Percentiles rank a stretch among this genome's conserved stretches.
These are phyloP conservation scores for Myiagra hebetior DNA, from an alignment of 2,113 vertebrate species.

Conservation along the genomic window DNA sequence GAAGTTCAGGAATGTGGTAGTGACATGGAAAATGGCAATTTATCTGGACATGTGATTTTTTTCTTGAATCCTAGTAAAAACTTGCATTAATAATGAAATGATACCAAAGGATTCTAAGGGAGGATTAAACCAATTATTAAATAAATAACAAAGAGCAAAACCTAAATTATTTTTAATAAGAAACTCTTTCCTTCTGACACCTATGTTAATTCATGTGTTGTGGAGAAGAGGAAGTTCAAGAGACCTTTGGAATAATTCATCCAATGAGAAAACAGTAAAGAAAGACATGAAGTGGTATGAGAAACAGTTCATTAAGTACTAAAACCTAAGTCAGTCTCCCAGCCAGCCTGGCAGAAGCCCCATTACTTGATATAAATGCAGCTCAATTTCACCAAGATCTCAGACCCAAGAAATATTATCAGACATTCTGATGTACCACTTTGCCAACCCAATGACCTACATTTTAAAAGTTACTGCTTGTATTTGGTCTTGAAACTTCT, in stretches of 20 bases:
- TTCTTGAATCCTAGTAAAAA: neutral
- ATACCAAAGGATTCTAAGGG: neutral
- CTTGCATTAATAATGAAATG: neutral
- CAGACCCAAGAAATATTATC: neutral
- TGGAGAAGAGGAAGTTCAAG: neutral
- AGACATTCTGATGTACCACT: neutral
- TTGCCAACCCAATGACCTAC: neutral
- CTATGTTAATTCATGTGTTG: neutral
- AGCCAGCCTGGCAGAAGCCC: neutral
- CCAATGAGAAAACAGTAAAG: neutral
- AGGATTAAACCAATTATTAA: neutral
- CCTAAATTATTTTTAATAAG: neutral
- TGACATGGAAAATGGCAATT: neutral
- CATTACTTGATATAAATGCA: neutral
- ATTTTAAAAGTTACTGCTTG: neutral
- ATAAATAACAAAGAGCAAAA: neutral
- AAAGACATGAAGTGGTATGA: neutral
- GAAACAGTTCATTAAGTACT: neutral
- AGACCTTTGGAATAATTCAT: neutral
- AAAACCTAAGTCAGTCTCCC: neutral
- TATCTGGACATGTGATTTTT: neutral
- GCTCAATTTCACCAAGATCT: neutral
- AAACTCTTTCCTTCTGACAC: neutral
- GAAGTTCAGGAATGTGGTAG: neutral
- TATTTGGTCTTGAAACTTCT: conserved; percentile 2